Percentiles rank a stretch among this genome's conserved stretches.
phyloP scores from a whole-genome alignment of 2,113 vertebrate species.

The Gopherus flavomarginatus region DNA sequence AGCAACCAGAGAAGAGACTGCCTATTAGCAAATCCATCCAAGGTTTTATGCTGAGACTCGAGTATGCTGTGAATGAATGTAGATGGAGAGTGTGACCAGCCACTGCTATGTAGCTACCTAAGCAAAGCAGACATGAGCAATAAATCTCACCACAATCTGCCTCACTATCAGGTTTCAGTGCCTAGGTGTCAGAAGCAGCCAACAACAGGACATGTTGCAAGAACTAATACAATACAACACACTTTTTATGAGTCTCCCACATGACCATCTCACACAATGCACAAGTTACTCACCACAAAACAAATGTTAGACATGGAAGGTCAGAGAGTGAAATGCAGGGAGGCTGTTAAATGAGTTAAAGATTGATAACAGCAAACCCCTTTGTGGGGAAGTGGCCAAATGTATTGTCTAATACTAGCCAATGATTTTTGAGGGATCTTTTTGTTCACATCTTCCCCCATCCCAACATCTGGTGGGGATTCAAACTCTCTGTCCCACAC shows the following conservation, averaged over 20 bases:
- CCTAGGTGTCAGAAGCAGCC: not conserved
- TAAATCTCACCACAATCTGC: not conserved
- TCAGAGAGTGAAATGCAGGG: fast-evolving
- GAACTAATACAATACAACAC: not conserved
- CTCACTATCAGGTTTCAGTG: not conserved
- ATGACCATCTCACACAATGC: fast-evolving
- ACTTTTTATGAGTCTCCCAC: not conserved
- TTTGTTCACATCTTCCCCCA: not conserved
- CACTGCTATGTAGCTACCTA: not conserved
- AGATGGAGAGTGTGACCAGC: not conserved
- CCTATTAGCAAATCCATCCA: fast-evolving
- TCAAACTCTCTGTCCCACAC: fast-evolving
- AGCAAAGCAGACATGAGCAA: not conserved
- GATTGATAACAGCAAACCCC: not conserved
- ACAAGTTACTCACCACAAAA: fast-evolving
- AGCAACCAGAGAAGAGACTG: not conserved
- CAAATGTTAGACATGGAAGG: not conserved
- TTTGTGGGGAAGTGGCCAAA: not conserved
- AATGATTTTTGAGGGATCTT: not conserved
- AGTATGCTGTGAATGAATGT: not conserved
- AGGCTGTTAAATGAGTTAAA: not conserved
- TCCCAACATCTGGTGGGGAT: not conserved
- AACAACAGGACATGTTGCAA: not conserved
- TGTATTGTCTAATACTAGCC: not conserved
- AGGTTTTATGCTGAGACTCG: not conserved